Percentiles rank a stretch among this genome's conserved stretches.
Conservation (phyloP, 2,113 vertebrate genomes). For the Tinamus guttatus region DNA sequence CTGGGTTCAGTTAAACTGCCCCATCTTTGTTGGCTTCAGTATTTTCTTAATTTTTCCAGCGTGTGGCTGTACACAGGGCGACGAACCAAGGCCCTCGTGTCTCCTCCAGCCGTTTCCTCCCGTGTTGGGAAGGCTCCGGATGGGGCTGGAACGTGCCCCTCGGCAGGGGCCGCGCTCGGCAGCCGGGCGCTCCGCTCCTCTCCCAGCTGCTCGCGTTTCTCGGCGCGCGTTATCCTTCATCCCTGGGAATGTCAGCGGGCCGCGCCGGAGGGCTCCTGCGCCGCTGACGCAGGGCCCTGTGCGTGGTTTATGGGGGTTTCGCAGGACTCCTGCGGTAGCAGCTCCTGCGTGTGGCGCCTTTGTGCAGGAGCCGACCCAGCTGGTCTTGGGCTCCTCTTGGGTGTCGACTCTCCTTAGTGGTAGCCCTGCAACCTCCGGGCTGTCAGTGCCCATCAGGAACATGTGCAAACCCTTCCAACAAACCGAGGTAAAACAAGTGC, state of each 20-base stretch:
- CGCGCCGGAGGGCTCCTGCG: rapidly evolving
- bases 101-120: background rate
- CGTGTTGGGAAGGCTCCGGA: background rate
- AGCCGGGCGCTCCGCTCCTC: background rate
- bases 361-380: background rate
- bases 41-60: background rate
- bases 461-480: background rate
- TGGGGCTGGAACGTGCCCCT: background rate
- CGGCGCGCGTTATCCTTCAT: rapidly evolving
- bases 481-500: background rate
- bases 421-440: background rate
- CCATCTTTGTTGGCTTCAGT: background rate
- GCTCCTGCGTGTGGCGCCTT: background rate
- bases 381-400: background rate
- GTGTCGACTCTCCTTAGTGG: background rate
- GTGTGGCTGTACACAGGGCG: background rate
- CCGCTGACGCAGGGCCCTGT: rapidly evolving
- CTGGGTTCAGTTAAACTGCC: background rate
- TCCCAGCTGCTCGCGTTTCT: background rate
- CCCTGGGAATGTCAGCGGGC: background rate
- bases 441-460: background rate
- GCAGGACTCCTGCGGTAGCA: rapidly evolving
- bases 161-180: background rate
- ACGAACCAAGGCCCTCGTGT: background rate
- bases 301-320: rapidly evolving